phyloP scores from a whole-genome alignment of 2,113 vertebrate species.

The Amazona vittata region DNA sequence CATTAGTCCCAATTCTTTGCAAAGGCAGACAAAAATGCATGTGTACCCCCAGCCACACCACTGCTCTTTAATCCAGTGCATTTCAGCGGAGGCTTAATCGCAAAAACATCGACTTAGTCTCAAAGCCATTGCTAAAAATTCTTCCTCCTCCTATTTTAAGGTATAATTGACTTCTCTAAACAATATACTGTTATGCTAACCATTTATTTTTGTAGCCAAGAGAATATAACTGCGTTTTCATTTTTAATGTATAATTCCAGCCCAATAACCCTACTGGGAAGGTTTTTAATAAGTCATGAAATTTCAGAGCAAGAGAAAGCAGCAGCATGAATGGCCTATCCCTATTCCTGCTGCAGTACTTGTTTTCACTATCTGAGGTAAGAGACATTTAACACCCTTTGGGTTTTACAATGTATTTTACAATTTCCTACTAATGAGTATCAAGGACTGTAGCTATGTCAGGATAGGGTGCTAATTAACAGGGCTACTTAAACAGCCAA shows the following conservation, averaged over 20 bases:
- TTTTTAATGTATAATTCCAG: slow-evolving; percentile 29
- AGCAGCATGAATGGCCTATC: neutral
- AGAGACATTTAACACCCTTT: slow-evolving; percentile 8
- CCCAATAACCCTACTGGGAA: slow-evolving; percentile 43
- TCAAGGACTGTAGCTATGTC: neutral
- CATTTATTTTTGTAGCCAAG: neutral
- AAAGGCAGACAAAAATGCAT: neutral
- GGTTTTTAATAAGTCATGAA: slow-evolving; percentile 51
- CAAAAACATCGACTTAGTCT: neutral
- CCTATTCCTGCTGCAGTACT: neutral
- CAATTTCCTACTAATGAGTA: slow-evolving; percentile 44
- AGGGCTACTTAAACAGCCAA: neutral
- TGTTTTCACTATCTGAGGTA: neutral
- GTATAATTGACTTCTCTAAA: slow-evolving; percentile 35
- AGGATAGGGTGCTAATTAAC: slow-evolving; percentile 10
- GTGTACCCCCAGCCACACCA: neutral
- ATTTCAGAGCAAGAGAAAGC: slow-evolving; percentile 48
- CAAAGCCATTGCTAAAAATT: neutral
- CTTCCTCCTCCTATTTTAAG: neutral
- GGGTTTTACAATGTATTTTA: slow-evolving; percentile 50
- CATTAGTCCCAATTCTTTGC: neutral
- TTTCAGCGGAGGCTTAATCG: neutral
- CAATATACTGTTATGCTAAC: neutral
- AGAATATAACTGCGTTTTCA: slow-evolving; percentile 3
- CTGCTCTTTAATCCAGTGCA: neutral